Evolutionary conservation across 2,888 invertebrate genomes (phyloP), one percentile per base, ranked within the genome.

Genomic region (Eilema depressum): DNA sequence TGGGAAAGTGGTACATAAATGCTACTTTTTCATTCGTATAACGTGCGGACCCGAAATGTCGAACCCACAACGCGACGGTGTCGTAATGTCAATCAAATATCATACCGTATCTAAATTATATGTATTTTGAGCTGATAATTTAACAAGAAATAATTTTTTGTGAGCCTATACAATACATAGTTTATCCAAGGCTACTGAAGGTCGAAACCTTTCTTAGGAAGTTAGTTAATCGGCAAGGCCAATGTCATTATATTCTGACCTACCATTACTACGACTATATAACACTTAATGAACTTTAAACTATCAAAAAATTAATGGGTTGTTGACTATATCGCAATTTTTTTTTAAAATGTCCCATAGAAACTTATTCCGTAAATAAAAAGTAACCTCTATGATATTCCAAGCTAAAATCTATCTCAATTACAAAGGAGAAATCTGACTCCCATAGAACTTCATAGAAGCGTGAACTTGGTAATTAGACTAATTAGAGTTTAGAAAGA

Each of bases 171-270:
- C 17, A 63, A 37, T 63, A 5, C 26, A 30, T 65, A n/a, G 28
- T 64, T 14, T 26, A n/a, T 25, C 8, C 33, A 66, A 66, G 25
- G 57, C 57, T 12, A 66, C 4, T 23, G 20, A 66, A 66, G 57
- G 57, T 57, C 25, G 7, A 20, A 66, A 33, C 33, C 25, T 66
- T 66, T 57, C 57, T 57, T 25, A 57, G 56, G 37, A 66, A 37
- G 57, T 66, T 37, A 66, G 14, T 25, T 66, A 57, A 66, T n/a
- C n/a, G 26, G 17, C 60, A 60, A 66, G 66, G 66, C 60, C 60
- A 66, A 60, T 23, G 66, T 60, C 41, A 60, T 37, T 59, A 59
- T 66, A 23, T 59, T 25, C 11, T 60, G 26, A 25, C 25, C 25
- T 53, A 57, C 23, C 12, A 57, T 33, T 65, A 65, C n/a, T n/a